phyloP scores from a whole-genome alignment of 2,113 vertebrate genomes.

The Lepisosteus oculatus region DNA sequence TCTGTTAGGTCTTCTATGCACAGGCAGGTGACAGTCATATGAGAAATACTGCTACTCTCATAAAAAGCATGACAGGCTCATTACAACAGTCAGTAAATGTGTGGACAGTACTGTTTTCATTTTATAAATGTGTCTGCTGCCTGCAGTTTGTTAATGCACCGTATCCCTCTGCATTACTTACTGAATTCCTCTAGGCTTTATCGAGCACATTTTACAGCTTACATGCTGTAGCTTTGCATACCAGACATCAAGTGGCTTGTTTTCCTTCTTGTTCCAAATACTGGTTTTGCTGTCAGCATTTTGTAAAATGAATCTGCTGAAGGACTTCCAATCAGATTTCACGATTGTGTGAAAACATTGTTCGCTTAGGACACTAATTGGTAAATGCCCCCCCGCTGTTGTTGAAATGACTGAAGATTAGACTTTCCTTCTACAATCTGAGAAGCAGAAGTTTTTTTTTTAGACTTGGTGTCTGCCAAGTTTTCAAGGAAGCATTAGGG shows the following conservation, averaged over 20 bases:
- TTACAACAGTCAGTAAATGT: no score
- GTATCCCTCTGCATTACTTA: no score
- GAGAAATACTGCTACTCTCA: no score
- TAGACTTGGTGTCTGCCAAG: constrained; percentile 53
- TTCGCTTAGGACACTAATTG: not conserved
- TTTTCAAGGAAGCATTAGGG: constrained; percentile 50
- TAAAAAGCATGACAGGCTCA: no score
- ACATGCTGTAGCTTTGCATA: not conserved
- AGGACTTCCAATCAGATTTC: constrained; percentile 7
- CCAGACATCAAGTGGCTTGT: not conserved
- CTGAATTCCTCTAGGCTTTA: no score
- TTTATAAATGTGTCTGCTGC: no score
- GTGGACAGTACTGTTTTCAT: no score
- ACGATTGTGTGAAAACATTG: constrained; percentile 9
- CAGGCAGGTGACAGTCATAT: no score
- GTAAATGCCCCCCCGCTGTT: not conserved
- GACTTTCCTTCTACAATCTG: constrained; percentile 14
- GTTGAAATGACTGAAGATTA: not conserved
- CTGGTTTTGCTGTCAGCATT: not conserved
- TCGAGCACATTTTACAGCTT: no score
- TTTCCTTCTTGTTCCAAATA: not conserved
- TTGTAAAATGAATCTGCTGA: not conserved
- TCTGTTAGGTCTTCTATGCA: no score
- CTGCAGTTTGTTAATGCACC: no score
- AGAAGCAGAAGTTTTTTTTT: constrained; percentile 5